phyloP scores from a whole-genome alignment of 2,113 vertebrate genomes.

The Falco punctatus region DNA sequence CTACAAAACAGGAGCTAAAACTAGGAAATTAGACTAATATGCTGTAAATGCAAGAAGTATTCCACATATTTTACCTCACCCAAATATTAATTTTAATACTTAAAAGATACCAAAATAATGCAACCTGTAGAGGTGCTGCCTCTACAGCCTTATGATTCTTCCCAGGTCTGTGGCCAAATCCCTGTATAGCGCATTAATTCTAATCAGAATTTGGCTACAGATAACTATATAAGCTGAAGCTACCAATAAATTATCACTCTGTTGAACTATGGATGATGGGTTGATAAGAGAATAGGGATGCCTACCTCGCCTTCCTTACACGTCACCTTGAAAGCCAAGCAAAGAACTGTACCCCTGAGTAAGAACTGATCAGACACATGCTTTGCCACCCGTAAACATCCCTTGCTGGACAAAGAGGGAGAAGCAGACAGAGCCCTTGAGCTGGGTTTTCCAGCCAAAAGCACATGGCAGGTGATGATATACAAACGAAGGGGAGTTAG shows the following conservation, averaged over 20 bases:
- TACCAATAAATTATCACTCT: background rate
- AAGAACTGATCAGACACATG: fast-evolving
- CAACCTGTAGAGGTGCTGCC: background rate
- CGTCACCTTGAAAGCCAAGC: background rate
- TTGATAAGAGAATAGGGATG: background rate
- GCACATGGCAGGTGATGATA: background rate
- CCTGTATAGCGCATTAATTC: background rate
- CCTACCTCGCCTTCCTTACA: fast-evolving
- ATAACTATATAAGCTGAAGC: background rate
- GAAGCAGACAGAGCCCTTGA: background rate
- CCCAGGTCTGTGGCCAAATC: background rate
- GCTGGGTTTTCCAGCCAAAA: background rate
- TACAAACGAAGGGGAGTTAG: background rate
- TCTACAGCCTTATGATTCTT: background rate
- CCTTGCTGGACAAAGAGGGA: background rate
- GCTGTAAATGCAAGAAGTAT: background rate
- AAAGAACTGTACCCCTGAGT: background rate
- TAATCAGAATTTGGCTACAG: background rate
- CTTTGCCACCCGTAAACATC: background rate
- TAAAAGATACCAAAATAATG: background rate
- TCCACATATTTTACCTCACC: background rate
- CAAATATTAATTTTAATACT: background rate
- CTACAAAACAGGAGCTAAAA: background rate
- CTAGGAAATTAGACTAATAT: background rate
- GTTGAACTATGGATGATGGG: background rate